Evolutionary conservation across 2,888 invertebrate genomes (phyloP).

Genomic region (Cryptus viduatorius): DNA sequence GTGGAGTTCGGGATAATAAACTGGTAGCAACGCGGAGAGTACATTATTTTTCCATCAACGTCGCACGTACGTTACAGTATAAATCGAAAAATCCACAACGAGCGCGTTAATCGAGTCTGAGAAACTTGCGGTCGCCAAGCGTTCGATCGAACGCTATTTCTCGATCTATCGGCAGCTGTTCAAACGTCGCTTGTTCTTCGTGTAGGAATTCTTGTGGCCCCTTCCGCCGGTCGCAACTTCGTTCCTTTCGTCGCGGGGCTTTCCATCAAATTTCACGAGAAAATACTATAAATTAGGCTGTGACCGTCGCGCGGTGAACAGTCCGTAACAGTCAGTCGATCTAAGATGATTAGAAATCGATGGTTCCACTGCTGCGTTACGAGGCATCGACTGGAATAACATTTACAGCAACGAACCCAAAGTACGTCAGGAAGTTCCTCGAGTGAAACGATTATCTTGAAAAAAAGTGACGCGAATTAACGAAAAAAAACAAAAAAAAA

Average conservation of each 20-base stretch:
- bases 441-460: background rate
- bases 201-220: slow-evolving; percentile 84
- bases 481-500: slow-evolving; percentile 24
- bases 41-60: slow-evolving; percentile 26
- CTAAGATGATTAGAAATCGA: slow-evolving; percentile 71
- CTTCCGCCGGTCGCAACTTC: slow-evolving; percentile 82
- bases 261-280: slow-evolving; percentile 67
- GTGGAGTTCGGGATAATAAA: background rate
- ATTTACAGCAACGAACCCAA: background rate
- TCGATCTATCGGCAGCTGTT: background rate
- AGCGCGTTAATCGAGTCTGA: slow-evolving; percentile 19
- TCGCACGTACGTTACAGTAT: slow-evolving; percentile 6
- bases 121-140: slow-evolving; percentile 21
- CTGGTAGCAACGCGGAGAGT: background rate
- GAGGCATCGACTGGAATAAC: background rate
- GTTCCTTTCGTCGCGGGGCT: slow-evolving; percentile 67
- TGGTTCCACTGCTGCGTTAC: slow-evolving; percentile 43
- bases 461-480: background rate
- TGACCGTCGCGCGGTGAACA: slow-evolving; percentile 74
- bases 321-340: slow-evolving; percentile 76
- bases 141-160: background rate
- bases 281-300: slow-evolving; percentile 83
- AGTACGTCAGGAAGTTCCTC: background rate
- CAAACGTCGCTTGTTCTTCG: background rate
- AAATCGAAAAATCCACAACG: slow-evolving; percentile 29